Percentiles rank a stretch among this genome's conserved stretches.
phyloP scores from a whole-genome alignment of 2,797 vertebrate species.

The Taenioides sp. region DNA sequence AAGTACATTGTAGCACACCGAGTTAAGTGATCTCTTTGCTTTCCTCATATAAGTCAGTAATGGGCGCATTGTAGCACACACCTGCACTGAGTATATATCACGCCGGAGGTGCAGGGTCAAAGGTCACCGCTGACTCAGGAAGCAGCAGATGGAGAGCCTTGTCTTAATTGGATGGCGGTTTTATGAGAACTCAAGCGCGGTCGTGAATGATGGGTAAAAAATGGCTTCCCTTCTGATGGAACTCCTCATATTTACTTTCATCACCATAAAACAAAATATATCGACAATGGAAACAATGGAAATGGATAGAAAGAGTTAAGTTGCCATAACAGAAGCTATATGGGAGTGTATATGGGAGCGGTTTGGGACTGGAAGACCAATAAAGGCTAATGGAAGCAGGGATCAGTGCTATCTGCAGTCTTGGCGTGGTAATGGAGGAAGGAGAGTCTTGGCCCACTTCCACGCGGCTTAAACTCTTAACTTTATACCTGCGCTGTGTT shows the following conservation, averaged over 20 bases:
- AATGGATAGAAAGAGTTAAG: constrained; percentile 44
- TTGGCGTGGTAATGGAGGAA: constrained; percentile 44
- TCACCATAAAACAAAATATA: constrained; percentile 27
- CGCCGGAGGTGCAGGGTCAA: constrained; percentile 35
- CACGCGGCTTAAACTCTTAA: constrained; percentile 43
- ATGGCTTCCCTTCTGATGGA: constrained; percentile 53
- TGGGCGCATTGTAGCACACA: constrained; percentile 20
- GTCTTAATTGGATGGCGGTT: constrained; percentile 61
- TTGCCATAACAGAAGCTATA: constrained; percentile 39
- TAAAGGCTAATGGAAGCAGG: constrained; percentile 64
- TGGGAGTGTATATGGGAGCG: constrained; percentile 42
- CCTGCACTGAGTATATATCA: constrained; percentile 44
- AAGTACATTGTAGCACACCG: neutral
- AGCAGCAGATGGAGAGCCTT: constrained; percentile 44
- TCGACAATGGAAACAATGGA: constrained; percentile 35
- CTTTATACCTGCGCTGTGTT: constrained; percentile 40
- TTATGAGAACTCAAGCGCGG: constrained; percentile 48
- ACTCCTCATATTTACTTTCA: constrained; percentile 65
- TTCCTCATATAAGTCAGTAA: constrained; percentile 16
- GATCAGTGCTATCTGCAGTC: constrained; percentile 43
- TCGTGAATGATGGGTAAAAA: constrained; percentile 43
- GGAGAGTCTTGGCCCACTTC: constrained; percentile 50
- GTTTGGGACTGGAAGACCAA: constrained; percentile 50
- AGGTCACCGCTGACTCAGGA: constrained; percentile 60
- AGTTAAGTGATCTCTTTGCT: neutral